Conservation (phyloP, 2,888 invertebrate genomes). For the Cancer borealis region DNA sequence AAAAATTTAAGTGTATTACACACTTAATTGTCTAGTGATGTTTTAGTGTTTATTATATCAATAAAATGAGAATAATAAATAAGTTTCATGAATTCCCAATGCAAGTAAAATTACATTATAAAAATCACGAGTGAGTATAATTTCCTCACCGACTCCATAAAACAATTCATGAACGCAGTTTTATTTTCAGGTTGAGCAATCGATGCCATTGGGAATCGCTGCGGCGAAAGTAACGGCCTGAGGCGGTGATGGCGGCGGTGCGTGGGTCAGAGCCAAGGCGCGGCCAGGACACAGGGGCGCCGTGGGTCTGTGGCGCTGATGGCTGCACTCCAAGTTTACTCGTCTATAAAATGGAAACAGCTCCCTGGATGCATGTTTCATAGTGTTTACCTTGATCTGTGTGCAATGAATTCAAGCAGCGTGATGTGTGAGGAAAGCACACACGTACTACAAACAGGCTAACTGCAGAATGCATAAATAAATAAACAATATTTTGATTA, state of each 20-base stretch:
- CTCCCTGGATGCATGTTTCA: background rate
- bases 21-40: no score
- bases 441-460: background rate
- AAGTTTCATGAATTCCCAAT: background rate
- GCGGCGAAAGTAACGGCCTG: constrained; percentile 3
- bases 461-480: background rate
- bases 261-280: background rate
- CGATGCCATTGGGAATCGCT: constrained; percentile 2
- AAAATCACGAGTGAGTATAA: background rate
- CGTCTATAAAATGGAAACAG: constrained; percentile 3
- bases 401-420: constrained; percentile 17
- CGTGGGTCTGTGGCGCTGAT: background rate
- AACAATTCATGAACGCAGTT: background rate
- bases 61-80: background rate
- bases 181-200: background rate
- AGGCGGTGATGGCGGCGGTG: background rate
- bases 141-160: background rate
- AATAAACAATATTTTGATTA: background rate
- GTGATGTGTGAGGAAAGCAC: constrained; percentile 16
- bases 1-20: no score
- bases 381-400: background rate
- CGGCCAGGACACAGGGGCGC: background rate
- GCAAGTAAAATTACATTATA: background rate
- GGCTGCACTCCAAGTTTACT: constrained; percentile 10
- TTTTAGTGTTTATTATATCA: background rate